phyloP scores from a whole-genome alignment of 2,113 vertebrate genomes.

The Amblyornis subalaris region DNA sequence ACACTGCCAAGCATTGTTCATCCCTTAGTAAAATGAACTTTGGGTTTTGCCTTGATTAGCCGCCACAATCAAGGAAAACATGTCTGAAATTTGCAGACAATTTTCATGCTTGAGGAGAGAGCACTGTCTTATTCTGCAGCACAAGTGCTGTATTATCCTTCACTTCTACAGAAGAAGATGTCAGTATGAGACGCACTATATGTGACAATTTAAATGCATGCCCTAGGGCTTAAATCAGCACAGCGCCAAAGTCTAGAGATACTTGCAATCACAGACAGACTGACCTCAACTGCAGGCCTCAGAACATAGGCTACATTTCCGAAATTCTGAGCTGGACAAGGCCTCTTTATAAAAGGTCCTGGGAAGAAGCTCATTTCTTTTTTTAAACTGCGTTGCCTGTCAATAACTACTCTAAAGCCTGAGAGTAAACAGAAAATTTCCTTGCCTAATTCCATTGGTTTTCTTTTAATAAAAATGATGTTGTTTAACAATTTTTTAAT shows the following conservation, averaged over 20 bases:
- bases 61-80: constrained; percentile 61
- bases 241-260: constrained; percentile 53
- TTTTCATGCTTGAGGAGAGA: constrained; percentile 40
- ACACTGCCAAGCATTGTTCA: constrained; percentile 48
- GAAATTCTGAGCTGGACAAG: constrained; percentile 54
- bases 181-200: constrained; percentile 57
- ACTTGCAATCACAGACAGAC: constrained; percentile 20
- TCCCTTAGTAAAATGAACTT: constrained; percentile 52
- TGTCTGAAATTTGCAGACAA: constrained; percentile 59
- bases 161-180: constrained; percentile 54
- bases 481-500: background rate
- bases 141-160: constrained; percentile 61
- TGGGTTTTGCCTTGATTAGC: constrained; percentile 62
- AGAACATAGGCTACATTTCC: constrained; percentile 40
- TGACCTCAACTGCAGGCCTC: constrained; percentile 38
- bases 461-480: background rate
- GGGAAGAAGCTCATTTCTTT: constrained; percentile 46
- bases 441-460: background rate
- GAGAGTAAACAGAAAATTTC: background rate
- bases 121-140: constrained; percentile 45
- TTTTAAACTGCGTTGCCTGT: constrained; percentile 29
- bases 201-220: constrained; percentile 66
- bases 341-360: constrained; percentile 51
- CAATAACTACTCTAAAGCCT: constrained; percentile 17
- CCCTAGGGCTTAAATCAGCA: constrained; percentile 54